phyloP scores from a whole-genome alignment of 2,113 vertebrate species.

The Limnothrissa miodon region DNA sequence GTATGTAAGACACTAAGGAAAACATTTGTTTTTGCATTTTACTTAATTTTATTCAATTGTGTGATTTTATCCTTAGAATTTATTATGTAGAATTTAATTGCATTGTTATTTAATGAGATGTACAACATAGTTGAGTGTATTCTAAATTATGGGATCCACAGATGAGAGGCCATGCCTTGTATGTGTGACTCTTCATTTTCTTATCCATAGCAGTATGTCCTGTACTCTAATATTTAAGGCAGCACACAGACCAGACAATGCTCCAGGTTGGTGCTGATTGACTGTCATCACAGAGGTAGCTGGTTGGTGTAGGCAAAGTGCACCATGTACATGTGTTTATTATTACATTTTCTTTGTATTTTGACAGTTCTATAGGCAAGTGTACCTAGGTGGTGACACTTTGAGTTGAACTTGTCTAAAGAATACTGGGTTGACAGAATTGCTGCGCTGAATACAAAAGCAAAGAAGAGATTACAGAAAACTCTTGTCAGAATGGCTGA shows the following conservation, averaged over 20 bases:
- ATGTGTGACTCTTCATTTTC: background rate
- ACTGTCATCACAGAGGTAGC: background rate
- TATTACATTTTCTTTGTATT: background rate
- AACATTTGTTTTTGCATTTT: background rate
- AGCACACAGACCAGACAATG: background rate
- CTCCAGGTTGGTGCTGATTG: background rate
- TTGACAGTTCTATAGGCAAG: background rate
- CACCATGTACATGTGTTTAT: background rate
- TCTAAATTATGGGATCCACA: background rate
- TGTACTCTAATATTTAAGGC: background rate
- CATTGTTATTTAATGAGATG: background rate
- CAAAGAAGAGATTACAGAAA: background rate
- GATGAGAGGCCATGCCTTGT: background rate
- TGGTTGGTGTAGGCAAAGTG: background rate
- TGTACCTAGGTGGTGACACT: background rate
- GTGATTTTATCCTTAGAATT: background rate
- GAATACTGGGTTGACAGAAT: background rate
- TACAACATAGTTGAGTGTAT: background rate
- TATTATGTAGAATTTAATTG: background rate
- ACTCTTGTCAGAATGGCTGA: constrained; percentile 63
- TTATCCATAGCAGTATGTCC: background rate
- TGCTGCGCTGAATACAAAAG: background rate
- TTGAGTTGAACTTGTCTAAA: background rate
- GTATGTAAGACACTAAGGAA: background rate
- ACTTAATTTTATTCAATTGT: background rate